phyloP scores from a whole-genome alignment of 2,113 vertebrate species.

The Oreochromis aureus region DNA sequence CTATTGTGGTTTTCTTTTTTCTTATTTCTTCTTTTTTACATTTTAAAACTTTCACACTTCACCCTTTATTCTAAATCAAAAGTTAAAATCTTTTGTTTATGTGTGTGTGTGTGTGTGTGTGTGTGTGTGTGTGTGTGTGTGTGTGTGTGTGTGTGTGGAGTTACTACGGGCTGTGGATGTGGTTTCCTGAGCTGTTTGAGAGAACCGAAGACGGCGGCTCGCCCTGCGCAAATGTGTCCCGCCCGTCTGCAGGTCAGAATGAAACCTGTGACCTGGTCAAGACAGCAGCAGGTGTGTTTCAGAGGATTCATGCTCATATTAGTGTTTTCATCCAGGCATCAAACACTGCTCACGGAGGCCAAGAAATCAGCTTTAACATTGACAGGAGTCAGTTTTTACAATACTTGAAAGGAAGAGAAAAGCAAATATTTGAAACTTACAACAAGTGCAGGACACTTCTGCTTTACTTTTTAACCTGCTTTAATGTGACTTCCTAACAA shows the following conservation, averaged over 20 bases:
- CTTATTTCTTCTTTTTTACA: neutral
- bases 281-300: slow-evolving; percentile 61
- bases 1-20: neutral
- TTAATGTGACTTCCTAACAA: neutral
- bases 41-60: neutral
- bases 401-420: neutral
- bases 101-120: neutral
- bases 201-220: slow-evolving; percentile 60
- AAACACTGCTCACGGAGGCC: neutral
- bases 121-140: neutral
- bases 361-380: neutral
- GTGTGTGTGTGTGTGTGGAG: slow-evolving; percentile 30
- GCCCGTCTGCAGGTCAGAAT: neutral
- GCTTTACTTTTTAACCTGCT: neutral
- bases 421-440: neutral
- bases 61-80: neutral
- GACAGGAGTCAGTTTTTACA: neutral
- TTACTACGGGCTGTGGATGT: slow-evolving; percentile 78
- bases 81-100: neutral
- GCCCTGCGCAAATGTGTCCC: slow-evolving; percentile 58
- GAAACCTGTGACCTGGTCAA: slow-evolving; percentile 67
- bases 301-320: neutral
- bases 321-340: neutral
- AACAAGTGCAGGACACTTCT: neutral
- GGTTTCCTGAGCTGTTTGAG: slow-evolving; percentile 71